Percentiles rank a stretch among this genome's conserved stretches.
These are phyloP conservation scores for Paguma larvata DNA, from an alignment of 2,797 vertebrate genomes.

Conservation along the genomic window DNA sequence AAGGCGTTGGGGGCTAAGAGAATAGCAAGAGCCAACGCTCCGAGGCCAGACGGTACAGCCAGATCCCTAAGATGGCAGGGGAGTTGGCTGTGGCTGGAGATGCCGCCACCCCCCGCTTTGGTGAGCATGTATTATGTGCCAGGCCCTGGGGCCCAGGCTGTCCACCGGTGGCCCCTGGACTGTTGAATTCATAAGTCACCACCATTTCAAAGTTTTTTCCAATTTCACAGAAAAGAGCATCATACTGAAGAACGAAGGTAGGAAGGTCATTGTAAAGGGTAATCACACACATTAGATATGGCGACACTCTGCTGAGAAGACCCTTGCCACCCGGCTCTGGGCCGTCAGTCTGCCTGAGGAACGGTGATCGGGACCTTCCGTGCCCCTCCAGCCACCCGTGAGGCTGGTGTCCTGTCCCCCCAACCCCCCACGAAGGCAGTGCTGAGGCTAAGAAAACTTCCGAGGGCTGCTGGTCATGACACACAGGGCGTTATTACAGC, in stretches of 20 bases:
- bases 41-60: not conserved
- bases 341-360: not conserved
- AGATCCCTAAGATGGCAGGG: not conserved
- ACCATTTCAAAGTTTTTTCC: not conserved
- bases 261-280: not conserved
- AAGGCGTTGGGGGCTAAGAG: not conserved
- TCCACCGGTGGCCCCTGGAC: not conserved
- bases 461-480: accelerated
- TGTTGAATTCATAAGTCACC: not conserved
- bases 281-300: accelerated
- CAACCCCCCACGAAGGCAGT: not conserved
- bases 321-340: not conserved
- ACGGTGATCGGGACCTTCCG: accelerated
- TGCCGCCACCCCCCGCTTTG: no score
- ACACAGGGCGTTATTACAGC: no score
- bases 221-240: not conserved
- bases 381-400: not conserved
- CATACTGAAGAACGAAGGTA: not conserved
- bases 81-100: not conserved
- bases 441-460: not conserved
- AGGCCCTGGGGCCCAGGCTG: not conserved
- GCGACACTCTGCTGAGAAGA: not conserved
- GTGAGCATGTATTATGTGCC: not conserved
- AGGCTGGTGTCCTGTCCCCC: not conserved
- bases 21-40: not conserved